Evolutionary conservation across 1,140 invertebrate genomes (phyloP).

Genomic region (Heliconius eleuchia): DNA sequence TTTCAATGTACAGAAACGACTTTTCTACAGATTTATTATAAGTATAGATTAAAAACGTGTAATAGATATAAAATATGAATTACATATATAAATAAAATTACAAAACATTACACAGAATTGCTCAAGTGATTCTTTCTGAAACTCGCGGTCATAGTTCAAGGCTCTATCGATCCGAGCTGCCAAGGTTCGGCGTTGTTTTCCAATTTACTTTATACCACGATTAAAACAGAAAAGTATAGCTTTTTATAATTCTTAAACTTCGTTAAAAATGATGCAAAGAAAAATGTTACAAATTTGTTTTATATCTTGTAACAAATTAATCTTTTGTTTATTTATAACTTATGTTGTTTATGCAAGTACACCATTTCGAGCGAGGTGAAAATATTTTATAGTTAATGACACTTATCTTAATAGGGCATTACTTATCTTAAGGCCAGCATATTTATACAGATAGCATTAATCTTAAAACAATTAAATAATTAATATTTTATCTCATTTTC

Average conservation of each 20-base stretch:
- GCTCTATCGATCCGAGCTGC: constrained; percentile 69
- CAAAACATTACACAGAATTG: neutral
- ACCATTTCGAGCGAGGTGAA: constrained; percentile 13
- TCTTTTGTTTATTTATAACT: neutral
- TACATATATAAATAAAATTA: neutral
- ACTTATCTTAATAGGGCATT: constrained; percentile 32
- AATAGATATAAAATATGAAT: neutral
- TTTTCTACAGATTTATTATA: too few relatives aligned
- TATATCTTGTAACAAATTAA: neutral
- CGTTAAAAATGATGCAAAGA: neutral
- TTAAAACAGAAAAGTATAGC: neutral
- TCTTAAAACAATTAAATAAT: constrained; percentile 8
- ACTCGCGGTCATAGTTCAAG: constrained; percentile 65
- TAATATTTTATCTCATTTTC: neutral
- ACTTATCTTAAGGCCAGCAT: constrained; percentile 1
- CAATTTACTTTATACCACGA: constrained; percentile 6
- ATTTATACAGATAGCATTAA: constrained; percentile 5
- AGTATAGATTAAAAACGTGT: neutral
- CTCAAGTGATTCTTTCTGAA: constrained; percentile 27
- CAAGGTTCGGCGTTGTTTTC: constrained; percentile 49
- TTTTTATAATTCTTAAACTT: neutral
- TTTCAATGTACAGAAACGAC: too few relatives aligned
- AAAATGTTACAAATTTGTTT: neutral
- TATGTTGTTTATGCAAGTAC: neutral
- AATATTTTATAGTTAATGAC: constrained; percentile 13